Evolutionary conservation across 2,888 invertebrate species (phyloP), one percentile per base, ranked within the genome.

Genomic region (Anorthoa munda): DNA sequence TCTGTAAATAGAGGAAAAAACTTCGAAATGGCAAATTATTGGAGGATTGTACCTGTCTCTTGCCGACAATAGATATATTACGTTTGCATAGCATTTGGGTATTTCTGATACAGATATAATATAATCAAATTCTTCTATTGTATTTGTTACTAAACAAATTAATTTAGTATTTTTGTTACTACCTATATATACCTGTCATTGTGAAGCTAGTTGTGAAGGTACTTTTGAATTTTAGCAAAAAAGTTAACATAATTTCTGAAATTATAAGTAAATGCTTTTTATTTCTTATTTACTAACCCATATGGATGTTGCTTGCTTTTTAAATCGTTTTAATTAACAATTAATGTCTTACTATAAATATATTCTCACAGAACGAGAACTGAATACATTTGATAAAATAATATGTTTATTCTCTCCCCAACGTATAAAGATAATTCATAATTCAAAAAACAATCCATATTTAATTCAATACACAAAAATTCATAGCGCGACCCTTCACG

Each of bases 391-490:
- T 18, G 56, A 15, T 56, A 31, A 2, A 18, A 4, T 4, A 21
- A 21, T 53, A 5, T 39, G 4, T 39, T 2, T 2, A 2, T n/a
- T n/a, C n/a, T 59, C n/a, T 13, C 12, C 18, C 31, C 11, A 59
- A 59, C 13, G 13, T 13, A 31, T n/a, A 31, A 51, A 67, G 18
- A 2, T 23, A 50, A 50, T 51, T 23, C 31, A 55, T 17, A 23
- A 71, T 71, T 50, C 1, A 63, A 51, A 73, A 63, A 58, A 71
- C 39, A 60, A 45, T 64, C 75, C 64, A 77, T 63, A 78, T 81
- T 77, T 83, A 83, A 87, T 82, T 83, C 72, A 79, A 75, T 85
- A 48, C 26, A 81, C 82, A 76, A 86, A 87, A 85, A 77, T 79
- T 83, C 81, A 86, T 82, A 77, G 67, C 78, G 61, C 63, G 82